Evolutionary conservation across 2,113 vertebrate genomes (phyloP), one percentile per base, ranked within the genome.

Genomic region (Speoplatyrhinus poulsoni): DNA sequence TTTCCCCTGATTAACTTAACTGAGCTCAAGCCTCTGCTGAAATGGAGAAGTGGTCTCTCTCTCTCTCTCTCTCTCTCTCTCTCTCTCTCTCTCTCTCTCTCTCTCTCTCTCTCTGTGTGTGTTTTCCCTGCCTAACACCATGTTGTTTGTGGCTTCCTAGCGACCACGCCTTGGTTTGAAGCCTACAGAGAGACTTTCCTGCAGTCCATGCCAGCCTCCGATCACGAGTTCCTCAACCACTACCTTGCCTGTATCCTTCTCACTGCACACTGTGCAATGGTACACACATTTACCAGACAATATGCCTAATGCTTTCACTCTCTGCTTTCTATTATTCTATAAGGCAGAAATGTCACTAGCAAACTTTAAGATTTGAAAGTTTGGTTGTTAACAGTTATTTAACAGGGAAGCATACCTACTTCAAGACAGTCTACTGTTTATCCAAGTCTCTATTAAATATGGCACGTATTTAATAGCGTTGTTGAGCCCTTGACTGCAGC

Each of bases 211-310:
- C 95, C 96, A 63, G 93, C 96, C 12, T 95, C 95, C 2, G 98
- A 99, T 73, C 98, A 99, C 0, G 98, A 99, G 86, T 99, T 99
- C 82, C 90, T 99, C 89, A 97, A 95, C 85, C 96, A 99, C 92
- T 98, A 98, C 86, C 92, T 99, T 77, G 98, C 98, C 1, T 99
- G 98, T 99, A 99, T 99, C 98, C 96, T 98, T 95, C 84, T 32
- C 67, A 46, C 12, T 19, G 10, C 13, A 19, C 1, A 33, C 1
- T 9, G 4, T 62, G 17, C 12, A 49, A 15, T 9, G 19, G 6
- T 19, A 3, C 12, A n/a, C 50, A 52, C 50, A 11, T 1, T 52
- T 9, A 52, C 12, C 5, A 52, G 4, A 52, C 11, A 52, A 0
- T 11, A 80, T 49, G 36, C 36, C 12, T 33, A 46, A 46, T 4